These are phyloP conservation scores for Melanotaenia boesemani DNA, from an alignment of 2,797 vertebrate species.

Conservation along the genomic window DNA sequence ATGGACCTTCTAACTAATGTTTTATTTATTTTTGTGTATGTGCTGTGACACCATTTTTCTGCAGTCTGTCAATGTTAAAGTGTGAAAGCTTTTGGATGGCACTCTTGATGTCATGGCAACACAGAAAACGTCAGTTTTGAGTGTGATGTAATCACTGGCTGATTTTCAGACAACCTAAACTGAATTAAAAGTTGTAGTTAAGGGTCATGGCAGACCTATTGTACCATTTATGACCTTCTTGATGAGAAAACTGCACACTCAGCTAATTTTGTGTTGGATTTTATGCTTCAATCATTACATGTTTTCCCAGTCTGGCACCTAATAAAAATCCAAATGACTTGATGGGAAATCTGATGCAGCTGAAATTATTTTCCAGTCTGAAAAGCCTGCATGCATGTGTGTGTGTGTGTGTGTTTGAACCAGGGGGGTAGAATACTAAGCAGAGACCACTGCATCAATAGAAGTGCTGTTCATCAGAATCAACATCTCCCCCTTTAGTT, in stretches of 20 bases:
- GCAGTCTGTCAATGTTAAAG: constrained; percentile 69
- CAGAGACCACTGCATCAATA: constrained; percentile 75
- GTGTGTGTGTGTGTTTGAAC: constrained; percentile 24
- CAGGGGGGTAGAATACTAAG: constrained; percentile 69
- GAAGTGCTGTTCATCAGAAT: constrained; percentile 78
- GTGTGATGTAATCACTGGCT: constrained; percentile 67
- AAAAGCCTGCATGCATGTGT: constrained; percentile 21
- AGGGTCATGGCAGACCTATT: constrained; percentile 28
- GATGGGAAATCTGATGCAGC: constrained; percentile 49
- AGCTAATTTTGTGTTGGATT: constrained; percentile 48
- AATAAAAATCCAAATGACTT: constrained; percentile 55
- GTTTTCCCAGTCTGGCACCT: constrained; percentile 10
- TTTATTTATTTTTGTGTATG: constrained; percentile 38
- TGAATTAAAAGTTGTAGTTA: constrained; percentile 58
- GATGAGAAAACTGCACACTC: constrained; percentile 41
- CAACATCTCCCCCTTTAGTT: constrained; percentile 67
- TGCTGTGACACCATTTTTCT: constrained; percentile 60
- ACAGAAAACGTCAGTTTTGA: constrained; percentile 70
- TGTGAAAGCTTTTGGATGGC: constrained; percentile 76
- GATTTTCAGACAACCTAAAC: constrained; percentile 69
- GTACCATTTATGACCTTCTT: constrained; percentile 23
- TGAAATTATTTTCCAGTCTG: constrained; percentile 49
- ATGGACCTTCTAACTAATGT: constrained; percentile 38
- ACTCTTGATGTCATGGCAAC: constrained; percentile 81
- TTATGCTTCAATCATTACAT: constrained; percentile 37